These are phyloP conservation scores for Anodontia alba DNA, from an alignment of 2,888 invertebrate species.

Conservation along the genomic window DNA sequence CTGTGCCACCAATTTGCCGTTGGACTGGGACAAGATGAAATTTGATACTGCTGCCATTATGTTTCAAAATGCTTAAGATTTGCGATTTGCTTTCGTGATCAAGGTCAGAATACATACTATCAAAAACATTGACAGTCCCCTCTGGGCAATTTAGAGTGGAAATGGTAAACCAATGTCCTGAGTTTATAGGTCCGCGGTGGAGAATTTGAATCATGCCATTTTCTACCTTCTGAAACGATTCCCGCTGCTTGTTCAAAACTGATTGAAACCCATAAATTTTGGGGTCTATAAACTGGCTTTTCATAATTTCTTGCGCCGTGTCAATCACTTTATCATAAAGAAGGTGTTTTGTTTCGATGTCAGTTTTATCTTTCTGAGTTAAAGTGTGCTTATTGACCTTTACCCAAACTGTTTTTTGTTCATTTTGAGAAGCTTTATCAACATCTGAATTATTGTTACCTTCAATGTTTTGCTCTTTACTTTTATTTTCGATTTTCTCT, in stretches of 20 bases:
- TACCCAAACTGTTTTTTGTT: background rate
- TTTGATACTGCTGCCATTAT: background rate
- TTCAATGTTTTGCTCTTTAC: background rate
- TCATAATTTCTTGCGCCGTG: constrained; percentile 3
- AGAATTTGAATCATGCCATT: constrained; percentile 15
- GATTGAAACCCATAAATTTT: constrained; percentile 1
- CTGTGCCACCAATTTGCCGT: background rate
- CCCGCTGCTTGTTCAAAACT: background rate
- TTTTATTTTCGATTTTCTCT: background rate
- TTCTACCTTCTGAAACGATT: background rate
- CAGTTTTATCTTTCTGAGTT: background rate
- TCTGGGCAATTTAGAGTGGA: constrained; percentile 3
- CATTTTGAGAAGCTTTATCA: background rate
- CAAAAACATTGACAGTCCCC: background rate
- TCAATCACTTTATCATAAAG: constrained; percentile 1
- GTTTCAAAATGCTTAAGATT: constrained; percentile 1
- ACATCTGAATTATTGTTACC: background rate
- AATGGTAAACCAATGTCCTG: constrained; percentile 18
- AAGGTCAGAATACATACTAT: background rate
- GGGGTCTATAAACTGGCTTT: background rate
- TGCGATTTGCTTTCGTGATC: constrained; percentile 2
- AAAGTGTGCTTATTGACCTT: background rate
- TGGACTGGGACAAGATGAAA: constrained; percentile 1
- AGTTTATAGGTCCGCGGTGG: background rate
- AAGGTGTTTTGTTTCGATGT: background rate